Evolutionary conservation across 64 coral and sea anemone species (phyloP).

Genomic region (Montipora efflorescens): DNA sequence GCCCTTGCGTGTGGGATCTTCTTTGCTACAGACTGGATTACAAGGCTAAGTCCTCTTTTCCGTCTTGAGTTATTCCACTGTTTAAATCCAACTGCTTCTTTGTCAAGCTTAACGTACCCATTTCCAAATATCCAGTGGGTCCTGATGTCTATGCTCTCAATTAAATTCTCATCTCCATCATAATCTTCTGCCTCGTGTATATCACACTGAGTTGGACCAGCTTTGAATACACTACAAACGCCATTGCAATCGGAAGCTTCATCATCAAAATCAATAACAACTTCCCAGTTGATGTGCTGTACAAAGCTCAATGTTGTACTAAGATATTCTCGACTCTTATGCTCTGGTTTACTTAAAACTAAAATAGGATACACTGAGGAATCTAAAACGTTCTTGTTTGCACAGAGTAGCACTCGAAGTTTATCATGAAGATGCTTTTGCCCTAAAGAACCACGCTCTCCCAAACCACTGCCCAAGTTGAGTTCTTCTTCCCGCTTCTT

Average conservation of each 20-base stretch:
- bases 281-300: conserved; percentile 48
- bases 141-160: conserved; percentile 10
- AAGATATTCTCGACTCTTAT: neutral
- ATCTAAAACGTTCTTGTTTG: conserved; percentile 46
- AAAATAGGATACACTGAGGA: conserved; percentile 60
- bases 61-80: conserved; percentile 57
- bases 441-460: neutral
- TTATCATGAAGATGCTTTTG: neutral
- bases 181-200: conserved; percentile 73
- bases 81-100: conserved; percentile 20
- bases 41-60: conserved; percentile 49
- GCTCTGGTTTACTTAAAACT: conserved; percentile 57
- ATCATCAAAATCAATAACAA: conserved; percentile 68
- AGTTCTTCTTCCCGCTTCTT: neutral
- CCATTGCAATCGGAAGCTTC: conserved; percentile 25
- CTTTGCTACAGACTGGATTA: conserved; percentile 48
- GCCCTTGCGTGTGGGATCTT: conserved; percentile 42
- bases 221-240: conserved; percentile 52
- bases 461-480: neutral
- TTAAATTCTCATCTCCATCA: conserved; percentile 2
- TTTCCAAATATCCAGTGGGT: conserved; percentile 74
- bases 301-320: conserved; percentile 42
- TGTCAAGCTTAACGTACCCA: conserved; percentile 27
- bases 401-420: conserved; percentile 35
- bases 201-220: neutral